Conservation (phyloP, 2,113 vertebrate genomes). For the Gorsachius goisagi region DNA sequence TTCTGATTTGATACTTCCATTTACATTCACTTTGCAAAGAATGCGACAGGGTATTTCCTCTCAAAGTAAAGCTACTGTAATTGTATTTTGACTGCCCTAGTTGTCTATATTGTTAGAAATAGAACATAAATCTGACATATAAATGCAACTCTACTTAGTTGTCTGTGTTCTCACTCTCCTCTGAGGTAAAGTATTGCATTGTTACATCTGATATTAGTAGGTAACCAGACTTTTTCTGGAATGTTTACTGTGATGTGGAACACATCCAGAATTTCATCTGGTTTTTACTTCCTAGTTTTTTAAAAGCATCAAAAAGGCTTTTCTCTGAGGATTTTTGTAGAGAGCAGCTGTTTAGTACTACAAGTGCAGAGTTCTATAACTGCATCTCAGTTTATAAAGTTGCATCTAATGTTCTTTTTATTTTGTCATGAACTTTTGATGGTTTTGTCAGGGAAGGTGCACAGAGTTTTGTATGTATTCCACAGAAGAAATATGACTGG, state of each 20-base stretch:
- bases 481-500: not conserved
- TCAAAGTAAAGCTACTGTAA: not conserved
- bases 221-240: not conserved
- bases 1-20: not conserved
- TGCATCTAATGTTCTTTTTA: not conserved
- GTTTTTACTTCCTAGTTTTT: not conserved
- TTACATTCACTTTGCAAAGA: not conserved
- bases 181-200: not conserved
- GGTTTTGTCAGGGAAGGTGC: not conserved
- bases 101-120: not conserved
- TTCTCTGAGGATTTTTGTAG: not conserved
- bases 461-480: not conserved
- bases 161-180: not conserved
- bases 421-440: not conserved
- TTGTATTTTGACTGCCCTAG: not conserved
- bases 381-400: not conserved
- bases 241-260: not conserved
- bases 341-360: not conserved
- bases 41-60: not conserved
- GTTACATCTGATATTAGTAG: not conserved
- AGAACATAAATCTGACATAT: not conserved
- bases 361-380: not conserved
- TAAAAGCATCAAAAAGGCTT: not conserved
- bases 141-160: not conserved
- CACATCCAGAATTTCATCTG: not conserved